Base-by-base conservation (phyloP, 1,140 invertebrate species). In the Ditylenchus dipsaci region DNA sequence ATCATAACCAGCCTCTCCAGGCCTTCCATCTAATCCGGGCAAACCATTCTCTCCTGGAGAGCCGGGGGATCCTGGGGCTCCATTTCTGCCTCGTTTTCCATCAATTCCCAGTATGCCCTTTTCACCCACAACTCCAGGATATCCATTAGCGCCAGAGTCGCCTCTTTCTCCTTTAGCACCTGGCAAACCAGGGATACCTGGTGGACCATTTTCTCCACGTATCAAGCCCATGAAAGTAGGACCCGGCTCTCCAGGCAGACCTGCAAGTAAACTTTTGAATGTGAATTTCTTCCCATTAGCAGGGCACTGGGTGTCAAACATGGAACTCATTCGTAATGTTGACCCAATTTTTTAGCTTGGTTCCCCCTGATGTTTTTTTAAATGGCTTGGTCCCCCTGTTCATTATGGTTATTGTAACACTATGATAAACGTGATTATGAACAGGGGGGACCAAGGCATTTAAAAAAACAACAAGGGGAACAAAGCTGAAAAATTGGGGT, bases 161-260 rank as follows among this genome's bases (percentile, higher is more conserved):
- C 68, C 68, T 53, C 68, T 63, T 61, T 61, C 59, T 45, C 78
- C 81, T 53, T 71, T 63, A 29, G 58, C 17, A 13, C 79, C 73
- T 61, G 72, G 69, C n/a, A 67, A 33, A 43, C 82, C 82, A 23
- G 62, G 23, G n/a, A 65, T 15, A 15, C 87, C 88, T 3, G 80
- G 67, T 49, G 73, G 19, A 38, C 88, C 89, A 66, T 70, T 63
- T 42, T 53, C 49, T 53, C 49, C 49, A 53, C 49, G 49, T 3
- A 19, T 53, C 8, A 53, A 7, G 15, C n/a, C 23, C 49, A 38
- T 3, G 11, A 38, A 38, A 11, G 49, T 21, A 21, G 26, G 11
- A 56, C 68, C 71, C 1, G 47, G 61, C 7, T 56, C 26, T 21
- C 76, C 73, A 23, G 71, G 73, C 5, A 45, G 1, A 29, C 74